A percentile compares a stretch with the other conserved stretches of the same genome.
These are phyloP conservation scores for Amblyjoppa proteus DNA, from an alignment of 2,888 invertebrate genomes.

Conservation along the genomic window DNA sequence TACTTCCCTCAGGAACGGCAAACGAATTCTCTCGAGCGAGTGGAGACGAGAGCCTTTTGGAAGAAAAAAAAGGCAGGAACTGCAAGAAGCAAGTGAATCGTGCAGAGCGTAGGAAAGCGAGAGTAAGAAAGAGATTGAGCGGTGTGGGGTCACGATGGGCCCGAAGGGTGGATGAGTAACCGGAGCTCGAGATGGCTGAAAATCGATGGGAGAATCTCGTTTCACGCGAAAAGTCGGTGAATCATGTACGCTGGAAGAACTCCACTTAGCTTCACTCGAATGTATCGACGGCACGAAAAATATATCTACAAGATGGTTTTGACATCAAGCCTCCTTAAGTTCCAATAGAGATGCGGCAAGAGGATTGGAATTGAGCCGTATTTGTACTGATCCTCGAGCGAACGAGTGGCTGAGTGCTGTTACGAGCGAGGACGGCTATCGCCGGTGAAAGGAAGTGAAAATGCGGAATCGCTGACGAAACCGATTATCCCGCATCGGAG, in stretches of 20 bases:
- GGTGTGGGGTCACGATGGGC: conserved; percentile 16
- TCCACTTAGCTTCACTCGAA: not conserved
- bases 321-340: conserved; percentile 23
- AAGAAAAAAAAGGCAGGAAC: conserved; percentile 10
- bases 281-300: not conserved
- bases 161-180: conserved; percentile 1
- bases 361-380: conserved; percentile 29
- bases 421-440: conserved; percentile 7
- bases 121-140: conserved; percentile 42
- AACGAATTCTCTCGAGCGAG: not conserved
- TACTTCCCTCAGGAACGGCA: not conserved
- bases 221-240: conserved; percentile 46
- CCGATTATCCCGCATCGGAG: conserved; percentile 29
- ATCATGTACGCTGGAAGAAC: conserved; percentile 34
- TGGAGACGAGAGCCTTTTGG: conserved; percentile 1
- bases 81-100: conserved; percentile 22
- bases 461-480: conserved; percentile 12
- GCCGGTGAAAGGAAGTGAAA: conserved; percentile 16
- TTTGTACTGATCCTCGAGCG: conserved; percentile 37
- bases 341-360: conserved; percentile 34
- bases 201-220: conserved; percentile 53
- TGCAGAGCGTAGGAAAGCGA: conserved; percentile 22
- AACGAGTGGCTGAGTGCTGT: conserved; percentile 45
- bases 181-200: conserved; percentile 18
- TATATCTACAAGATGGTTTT: conserved; percentile 1